Conservation (phyloP, 2,113 vertebrate genomes). For the Gymnogyps californianus region DNA sequence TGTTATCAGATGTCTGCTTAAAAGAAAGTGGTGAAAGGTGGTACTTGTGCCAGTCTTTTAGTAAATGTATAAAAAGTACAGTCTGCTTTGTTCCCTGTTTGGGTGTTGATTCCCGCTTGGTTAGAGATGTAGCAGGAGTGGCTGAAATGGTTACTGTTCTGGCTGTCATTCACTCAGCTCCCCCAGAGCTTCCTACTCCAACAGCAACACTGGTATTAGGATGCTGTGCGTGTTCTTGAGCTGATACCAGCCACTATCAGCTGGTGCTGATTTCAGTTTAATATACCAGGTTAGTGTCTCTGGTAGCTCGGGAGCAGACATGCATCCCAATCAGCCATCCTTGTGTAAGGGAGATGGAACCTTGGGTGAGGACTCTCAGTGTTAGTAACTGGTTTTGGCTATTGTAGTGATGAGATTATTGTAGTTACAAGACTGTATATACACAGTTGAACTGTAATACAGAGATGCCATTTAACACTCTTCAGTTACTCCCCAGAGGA, state of each 20-base stretch:
- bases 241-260: neutral
- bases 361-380: neutral
- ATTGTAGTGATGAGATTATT: neutral
- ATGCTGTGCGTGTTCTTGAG: neutral
- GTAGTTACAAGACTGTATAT: neutral
- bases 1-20: neutral
- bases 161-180: neutral
- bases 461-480: slow-evolving; percentile 26
- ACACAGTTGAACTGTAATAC: neutral
- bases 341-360: neutral
- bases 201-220: neutral
- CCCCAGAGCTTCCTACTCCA: neutral
- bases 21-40: neutral
- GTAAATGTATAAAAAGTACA: neutral
- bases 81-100: neutral
- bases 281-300: rapidly evolving
- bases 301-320: rapidly evolving
- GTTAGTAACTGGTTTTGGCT: neutral
- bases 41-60: neutral
- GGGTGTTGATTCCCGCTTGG: neutral
- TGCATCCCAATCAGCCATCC: neutral
- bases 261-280: neutral
- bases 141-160: neutral
- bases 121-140: neutral
- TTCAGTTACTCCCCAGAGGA: neutral